These are phyloP conservation scores for Willisornis vidua DNA, from an alignment of 2,113 vertebrate species.

Conservation along the genomic window DNA sequence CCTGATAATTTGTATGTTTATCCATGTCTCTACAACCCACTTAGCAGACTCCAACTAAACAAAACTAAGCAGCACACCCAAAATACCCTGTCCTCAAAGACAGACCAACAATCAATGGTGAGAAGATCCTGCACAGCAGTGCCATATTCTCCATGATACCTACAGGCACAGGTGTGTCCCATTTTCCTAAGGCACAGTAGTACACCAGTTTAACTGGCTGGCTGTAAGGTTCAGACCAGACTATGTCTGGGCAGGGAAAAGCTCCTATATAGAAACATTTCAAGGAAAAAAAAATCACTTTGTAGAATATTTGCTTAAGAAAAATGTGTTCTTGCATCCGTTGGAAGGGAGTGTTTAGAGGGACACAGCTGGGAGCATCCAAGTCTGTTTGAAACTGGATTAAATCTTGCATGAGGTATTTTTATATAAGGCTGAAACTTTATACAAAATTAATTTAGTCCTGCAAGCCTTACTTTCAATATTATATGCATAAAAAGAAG, in stretches of 20 bases:
- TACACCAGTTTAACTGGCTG: background rate
- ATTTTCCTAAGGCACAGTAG: background rate
- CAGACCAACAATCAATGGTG: background rate
- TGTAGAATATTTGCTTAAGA: background rate
- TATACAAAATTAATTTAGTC: background rate
- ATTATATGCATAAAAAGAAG: background rate
- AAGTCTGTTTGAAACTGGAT: background rate
- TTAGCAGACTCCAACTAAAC: background rate
- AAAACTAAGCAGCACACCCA: background rate
- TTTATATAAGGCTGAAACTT: background rate
- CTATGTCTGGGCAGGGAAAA: background rate
- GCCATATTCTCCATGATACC: background rate
- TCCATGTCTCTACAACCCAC: background rate
- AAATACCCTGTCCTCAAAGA: background rate
- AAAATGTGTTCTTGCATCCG: background rate
- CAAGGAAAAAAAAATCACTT: background rate
- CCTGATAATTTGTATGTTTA: background rate
- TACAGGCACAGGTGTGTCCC: background rate
- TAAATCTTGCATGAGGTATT: background rate
- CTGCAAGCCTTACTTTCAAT: background rate
- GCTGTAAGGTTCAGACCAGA: background rate
- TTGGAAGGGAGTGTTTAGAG: background rate
- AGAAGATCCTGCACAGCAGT: background rate
- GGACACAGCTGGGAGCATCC: background rate
- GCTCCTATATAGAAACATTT: background rate